These are phyloP conservation scores for Dolichoris vasculosae DNA, from an alignment of 1,140 invertebrate genomes.

Conservation along the genomic window DNA sequence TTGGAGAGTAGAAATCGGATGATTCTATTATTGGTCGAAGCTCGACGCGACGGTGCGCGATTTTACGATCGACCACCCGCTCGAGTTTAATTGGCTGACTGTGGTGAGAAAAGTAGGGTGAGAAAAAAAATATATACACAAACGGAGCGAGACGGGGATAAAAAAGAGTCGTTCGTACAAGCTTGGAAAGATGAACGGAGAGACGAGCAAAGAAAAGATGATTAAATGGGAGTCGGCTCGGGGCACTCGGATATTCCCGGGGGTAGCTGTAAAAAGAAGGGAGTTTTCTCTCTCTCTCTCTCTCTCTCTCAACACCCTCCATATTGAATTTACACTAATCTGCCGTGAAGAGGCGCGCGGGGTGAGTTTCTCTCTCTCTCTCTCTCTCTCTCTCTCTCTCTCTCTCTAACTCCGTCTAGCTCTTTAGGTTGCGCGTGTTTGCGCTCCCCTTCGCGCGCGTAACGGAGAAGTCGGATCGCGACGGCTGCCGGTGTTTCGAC, in stretches of 20 bases:
- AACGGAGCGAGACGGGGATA: neutral
- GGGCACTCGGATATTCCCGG: neutral
- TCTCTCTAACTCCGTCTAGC: too few relatives aligned
- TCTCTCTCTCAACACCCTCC: conserved; percentile 25
- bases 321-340: conserved; percentile 53
- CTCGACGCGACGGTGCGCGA: neutral
- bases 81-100: conserved; percentile 51
- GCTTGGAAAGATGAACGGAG: too few relatives aligned
- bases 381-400: too few relatives aligned
- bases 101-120: conserved; percentile 44
- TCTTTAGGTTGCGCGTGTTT: too few relatives aligned
- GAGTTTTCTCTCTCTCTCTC: neutral
- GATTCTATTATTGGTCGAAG: conserved; percentile 41
- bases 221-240: conserved; percentile 41
- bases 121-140: neutral
- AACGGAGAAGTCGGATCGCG: conserved; percentile 5
- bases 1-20: conserved; percentile 50
- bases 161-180: neutral
- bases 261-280: conserved; percentile 18
- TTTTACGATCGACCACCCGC: conserved; percentile 44
- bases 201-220: conserved; percentile 41
- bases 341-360: conserved; percentile 48
- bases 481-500: conserved; percentile 14
- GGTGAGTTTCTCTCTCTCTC: neutral
- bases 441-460: neutral